phyloP scores from a whole-genome alignment of 2,113 vertebrate genomes.

The Galeopterus variegatus region DNA sequence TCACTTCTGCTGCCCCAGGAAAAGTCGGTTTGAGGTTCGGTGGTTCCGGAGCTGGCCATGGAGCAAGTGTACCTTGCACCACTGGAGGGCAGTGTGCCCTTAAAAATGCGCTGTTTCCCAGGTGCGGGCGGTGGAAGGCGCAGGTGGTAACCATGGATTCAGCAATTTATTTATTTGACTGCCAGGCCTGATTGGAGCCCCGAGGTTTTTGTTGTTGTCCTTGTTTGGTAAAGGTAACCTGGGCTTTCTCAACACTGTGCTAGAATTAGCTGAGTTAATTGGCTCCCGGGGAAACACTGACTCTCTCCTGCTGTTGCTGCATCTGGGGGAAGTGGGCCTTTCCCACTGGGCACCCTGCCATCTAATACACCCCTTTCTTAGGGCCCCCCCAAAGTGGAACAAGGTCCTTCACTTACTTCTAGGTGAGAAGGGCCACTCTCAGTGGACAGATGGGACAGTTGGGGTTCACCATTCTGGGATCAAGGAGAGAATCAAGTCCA shows the following conservation, averaged over 20 bases:
- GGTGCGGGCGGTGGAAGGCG: accelerated
- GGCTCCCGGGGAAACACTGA: neutral
- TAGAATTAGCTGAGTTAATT: neutral
- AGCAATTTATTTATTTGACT: neutral
- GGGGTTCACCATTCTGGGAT: neutral
- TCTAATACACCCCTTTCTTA: too few relatives aligned
- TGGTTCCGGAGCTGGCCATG: accelerated
- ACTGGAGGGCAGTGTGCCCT: slow-evolving; percentile 71
- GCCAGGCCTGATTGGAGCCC: neutral
- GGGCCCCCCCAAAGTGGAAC: neutral
- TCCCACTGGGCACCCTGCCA: neutral
- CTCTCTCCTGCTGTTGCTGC: neutral
- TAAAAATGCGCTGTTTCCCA: slow-evolving; percentile 2
- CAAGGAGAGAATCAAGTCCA: neutral
- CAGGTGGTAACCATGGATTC: neutral
- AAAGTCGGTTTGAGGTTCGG: neutral
- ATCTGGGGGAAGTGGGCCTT: neutral
- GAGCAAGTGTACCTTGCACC: neutral
- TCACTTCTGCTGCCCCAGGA: neutral
- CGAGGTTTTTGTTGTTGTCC: neutral
- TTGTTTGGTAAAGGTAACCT: neutral
- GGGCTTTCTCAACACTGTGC: neutral
- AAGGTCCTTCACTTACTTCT: neutral
- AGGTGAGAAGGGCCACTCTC: neutral
- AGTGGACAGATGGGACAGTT: neutral